Conservation (phyloP, 2,888 invertebrate genomes). For the Aelia acuminata region DNA sequence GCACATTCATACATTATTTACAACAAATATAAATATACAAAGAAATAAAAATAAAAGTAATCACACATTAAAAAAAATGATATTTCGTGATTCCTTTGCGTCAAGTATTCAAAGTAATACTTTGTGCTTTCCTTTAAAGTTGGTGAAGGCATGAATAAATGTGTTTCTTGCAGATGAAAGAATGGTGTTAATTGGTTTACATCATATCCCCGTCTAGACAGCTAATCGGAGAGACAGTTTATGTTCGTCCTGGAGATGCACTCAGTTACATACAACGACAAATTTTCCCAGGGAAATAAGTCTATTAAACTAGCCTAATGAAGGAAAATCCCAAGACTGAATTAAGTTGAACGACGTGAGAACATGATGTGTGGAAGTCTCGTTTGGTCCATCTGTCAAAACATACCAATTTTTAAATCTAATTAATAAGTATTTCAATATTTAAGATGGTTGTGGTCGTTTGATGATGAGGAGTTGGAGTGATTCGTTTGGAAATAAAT, state of each 20-base stretch:
- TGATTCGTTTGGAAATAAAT: too few relatives aligned
- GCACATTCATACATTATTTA: too few relatives aligned
- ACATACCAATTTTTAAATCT: too few relatives aligned
- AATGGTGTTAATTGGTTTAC: conserved; percentile 44
- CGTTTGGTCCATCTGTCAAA: too few relatives aligned
- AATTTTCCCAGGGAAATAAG: neutral
- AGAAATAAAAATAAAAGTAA: too few relatives aligned
- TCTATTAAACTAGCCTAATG: neutral
- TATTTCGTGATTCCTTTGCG: neutral
- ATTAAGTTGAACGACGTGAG: neutral
- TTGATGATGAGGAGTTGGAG: too few relatives aligned
- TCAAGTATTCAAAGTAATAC: neutral
- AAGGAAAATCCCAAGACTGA: neutral
- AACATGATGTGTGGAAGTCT: neutral
- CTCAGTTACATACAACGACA: neutral
- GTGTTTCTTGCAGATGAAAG: neutral
- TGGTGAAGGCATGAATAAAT: neutral
- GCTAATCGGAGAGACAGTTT: conserved; percentile 28
- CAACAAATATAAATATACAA: too few relatives aligned
- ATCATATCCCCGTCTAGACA: conserved; percentile 7
- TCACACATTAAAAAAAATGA: neutral
- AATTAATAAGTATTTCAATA: too few relatives aligned
- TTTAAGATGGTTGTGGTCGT: too few relatives aligned
- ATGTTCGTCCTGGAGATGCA: neutral
- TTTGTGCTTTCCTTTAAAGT: neutral